These are phyloP conservation scores for Mus spicilegus DNA, from an alignment of 2,113 vertebrate genomes.

Conservation along the genomic window DNA sequence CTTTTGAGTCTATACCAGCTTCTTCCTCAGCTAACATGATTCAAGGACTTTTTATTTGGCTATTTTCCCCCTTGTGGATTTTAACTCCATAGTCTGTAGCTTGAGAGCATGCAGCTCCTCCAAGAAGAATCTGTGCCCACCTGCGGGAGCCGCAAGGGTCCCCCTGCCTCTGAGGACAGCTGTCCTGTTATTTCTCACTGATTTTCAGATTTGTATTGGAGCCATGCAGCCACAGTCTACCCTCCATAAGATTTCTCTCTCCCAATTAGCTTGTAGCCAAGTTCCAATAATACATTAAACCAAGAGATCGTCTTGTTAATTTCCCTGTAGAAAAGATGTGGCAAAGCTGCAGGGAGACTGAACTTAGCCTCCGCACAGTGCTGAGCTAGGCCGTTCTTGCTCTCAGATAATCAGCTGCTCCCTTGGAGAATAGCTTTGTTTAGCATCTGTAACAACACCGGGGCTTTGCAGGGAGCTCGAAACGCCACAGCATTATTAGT, in stretches of 20 bases:
- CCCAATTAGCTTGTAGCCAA: slow-evolving; percentile 74
- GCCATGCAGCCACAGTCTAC: not conserved
- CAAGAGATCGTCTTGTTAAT: slow-evolving; percentile 78
- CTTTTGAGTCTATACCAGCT: slow-evolving; percentile 18
- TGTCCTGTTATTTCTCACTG: not conserved
- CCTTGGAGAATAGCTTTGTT: slow-evolving; percentile 73
- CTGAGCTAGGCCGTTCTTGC: slow-evolving; percentile 72
- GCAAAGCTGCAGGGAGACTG: slow-evolving; percentile 64
- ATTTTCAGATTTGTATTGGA: slow-evolving; percentile 38
- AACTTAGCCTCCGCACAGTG: slow-evolving; percentile 49
- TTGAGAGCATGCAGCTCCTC: slow-evolving; percentile 29
- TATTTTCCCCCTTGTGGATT: not conserved
- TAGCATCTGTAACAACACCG: slow-evolving; percentile 61
- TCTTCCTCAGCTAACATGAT: slow-evolving; percentile 28
- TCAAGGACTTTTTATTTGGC: slow-evolving; percentile 39
- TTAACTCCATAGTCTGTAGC: not conserved
- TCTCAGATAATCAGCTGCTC: slow-evolving; percentile 63
- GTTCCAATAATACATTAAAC: slow-evolving; percentile 73
- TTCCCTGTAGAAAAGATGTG: slow-evolving; percentile 77
- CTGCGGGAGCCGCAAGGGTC: not conserved
- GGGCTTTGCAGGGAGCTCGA: slow-evolving; percentile 34
- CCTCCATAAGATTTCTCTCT: slow-evolving; percentile 59
- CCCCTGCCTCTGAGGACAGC: not conserved
- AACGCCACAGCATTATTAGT: slow-evolving; percentile 35
- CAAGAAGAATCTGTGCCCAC: not conserved